A percentile compares a stretch with the other conserved stretches of the same genome.
Evolutionary conservation across 2,888 invertebrate species (phyloP).

Genomic region (Parnassius smintheus): DNA sequence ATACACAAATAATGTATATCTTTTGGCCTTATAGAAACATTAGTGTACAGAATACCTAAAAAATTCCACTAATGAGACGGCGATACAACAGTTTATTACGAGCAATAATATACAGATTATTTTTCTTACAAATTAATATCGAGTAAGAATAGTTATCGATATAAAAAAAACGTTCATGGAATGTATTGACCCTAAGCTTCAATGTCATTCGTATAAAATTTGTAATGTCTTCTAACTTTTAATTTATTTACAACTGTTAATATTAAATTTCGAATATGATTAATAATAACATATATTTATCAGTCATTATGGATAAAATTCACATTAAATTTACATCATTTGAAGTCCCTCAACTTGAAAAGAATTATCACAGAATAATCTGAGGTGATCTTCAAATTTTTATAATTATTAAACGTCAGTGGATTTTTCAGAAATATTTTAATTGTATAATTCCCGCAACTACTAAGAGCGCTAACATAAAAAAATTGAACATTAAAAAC

Average conservation of each 20-base stretch:
- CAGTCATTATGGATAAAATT: constrained; percentile 34
- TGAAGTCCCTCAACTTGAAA: constrained; percentile 77
- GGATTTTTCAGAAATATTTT: constrained; percentile 1
- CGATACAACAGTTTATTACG: constrained; percentile 73
- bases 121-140: constrained; percentile 20
- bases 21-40: constrained; percentile 77
- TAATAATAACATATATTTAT: constrained; percentile 20
- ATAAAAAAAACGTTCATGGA: constrained; percentile 59
- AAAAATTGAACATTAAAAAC: neutral
- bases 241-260: constrained; percentile 2
- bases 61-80: constrained; percentile 67
- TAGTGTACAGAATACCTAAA: constrained; percentile 71
- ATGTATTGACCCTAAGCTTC: constrained; percentile 63
- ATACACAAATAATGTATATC: constrained; percentile 78
- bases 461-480: neutral
- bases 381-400: constrained; percentile 72
- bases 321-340: constrained; percentile 43
- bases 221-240: constrained; percentile 28
- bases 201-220: constrained; percentile 57
- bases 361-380: constrained; percentile 79
- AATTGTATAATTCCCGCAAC: neutral
- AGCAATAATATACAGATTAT: constrained; percentile 46
- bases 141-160: constrained; percentile 41
- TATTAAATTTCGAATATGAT: constrained; percentile 11
- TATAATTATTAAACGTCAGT: constrained; percentile 18